Base-by-base conservation (phyloP, 2,888 invertebrate genomes). In the Netelia melanura region DNA sequence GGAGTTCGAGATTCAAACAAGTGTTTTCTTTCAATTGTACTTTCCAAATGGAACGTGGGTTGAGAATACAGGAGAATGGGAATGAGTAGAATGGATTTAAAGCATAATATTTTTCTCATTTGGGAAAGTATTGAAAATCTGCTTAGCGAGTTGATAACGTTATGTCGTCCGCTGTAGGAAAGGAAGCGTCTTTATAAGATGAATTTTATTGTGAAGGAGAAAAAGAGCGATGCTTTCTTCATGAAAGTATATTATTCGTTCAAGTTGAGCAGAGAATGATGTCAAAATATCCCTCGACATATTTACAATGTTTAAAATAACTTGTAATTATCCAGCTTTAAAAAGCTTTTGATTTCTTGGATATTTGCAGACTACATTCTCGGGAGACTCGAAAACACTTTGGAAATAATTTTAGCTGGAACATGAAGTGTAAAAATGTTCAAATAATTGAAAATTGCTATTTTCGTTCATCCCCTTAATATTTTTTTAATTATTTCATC, bases 221-320 rank as follows among this genome's bases (percentile, higher is more conserved):
- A 61, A 78, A 44, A 38, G 23, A 11, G 11, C 1, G 58, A 6
- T 68, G 58, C 58, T 43, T 21, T 58, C 44, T 61, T 61, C 68
- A 61, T 30, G 61, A 78, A 78, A 61, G 48, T 68, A 43, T 77
- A 61, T 48, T 23, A 48, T 68, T 8, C 61, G 17, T 61, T 25
- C 56, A 23, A 43, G 61, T 43, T 67, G 6, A 23, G n/a, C n/a
- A 17, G n/a, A 61, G 58, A 68, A 68, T 11, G n/a, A 10, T 8
- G 25, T 68, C 44, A 58, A 68, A 77, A 48, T 11, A 21, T 17
- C 58, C 58, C 9, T 17, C 5, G 48, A 48, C 48, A 48, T 10
- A 48, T 48, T 14, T 30, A 30, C 3, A 30, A 30, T 3, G 3
- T 5, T 5, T 5, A 30, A 5, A 30, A 30, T 30, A 30, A 30